Percentiles rank a stretch among this genome's conserved stretches.
phyloP scores from a whole-genome alignment of 2,113 vertebrate species.

The Diglossa brunneiventris region DNA sequence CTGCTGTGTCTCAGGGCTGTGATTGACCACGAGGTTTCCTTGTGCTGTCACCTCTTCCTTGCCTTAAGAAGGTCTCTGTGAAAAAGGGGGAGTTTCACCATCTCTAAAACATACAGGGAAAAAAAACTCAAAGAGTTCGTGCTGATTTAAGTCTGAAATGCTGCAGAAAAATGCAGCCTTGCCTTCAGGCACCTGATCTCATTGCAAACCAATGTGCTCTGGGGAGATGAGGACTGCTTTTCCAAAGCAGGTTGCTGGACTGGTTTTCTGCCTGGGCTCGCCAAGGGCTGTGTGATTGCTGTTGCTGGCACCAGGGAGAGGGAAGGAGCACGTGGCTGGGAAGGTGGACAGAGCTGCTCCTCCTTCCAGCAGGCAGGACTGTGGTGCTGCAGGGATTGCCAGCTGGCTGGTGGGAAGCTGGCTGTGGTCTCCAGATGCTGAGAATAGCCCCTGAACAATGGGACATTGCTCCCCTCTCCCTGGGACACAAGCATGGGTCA shows the following conservation, averaged over 20 bases:
- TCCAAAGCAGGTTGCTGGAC: not conserved
- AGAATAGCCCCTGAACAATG: not conserved
- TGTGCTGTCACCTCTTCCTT: not conserved
- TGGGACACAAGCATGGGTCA: not conserved
- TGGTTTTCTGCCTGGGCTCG: not conserved
- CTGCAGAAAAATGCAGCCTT: not conserved
- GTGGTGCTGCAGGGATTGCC: not conserved
- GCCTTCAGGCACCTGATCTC: constrained; percentile 6
- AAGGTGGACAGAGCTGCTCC: constrained; percentile 1
- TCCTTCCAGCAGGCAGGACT: not conserved
- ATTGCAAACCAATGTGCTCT: not conserved
- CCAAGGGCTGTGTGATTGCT: not conserved
- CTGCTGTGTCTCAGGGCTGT: not conserved
- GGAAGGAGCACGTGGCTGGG: not conserved
- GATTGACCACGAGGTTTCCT: rapidly evolving
- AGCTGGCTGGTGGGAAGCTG: not conserved
- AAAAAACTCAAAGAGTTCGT: not conserved
- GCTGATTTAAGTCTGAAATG: not conserved
- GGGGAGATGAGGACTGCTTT: not conserved
- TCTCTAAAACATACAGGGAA: not conserved
- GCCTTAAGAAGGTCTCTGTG: not conserved
- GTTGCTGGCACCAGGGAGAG: not conserved
- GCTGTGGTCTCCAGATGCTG: not conserved
- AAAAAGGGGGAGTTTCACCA: not conserved
- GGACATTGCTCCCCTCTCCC: not conserved